A percentile compares a stretch with the other conserved stretches of the same genome.
phyloP scores from a whole-genome alignment of 1,140 invertebrate species.

The Saccostrea glomerata region DNA sequence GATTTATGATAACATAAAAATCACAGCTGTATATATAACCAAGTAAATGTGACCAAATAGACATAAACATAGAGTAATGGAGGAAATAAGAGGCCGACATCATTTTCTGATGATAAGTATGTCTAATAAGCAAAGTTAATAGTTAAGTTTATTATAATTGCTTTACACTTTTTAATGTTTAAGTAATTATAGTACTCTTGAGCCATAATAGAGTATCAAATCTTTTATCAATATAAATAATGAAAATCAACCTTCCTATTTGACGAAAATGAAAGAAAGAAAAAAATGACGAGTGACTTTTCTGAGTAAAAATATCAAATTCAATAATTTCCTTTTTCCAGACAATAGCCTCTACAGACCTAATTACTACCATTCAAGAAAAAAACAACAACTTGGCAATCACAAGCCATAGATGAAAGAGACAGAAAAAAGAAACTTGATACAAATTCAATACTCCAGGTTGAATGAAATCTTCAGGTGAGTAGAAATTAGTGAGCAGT shows the following conservation, averaged over 20 bases:
- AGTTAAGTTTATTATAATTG: too few relatives aligned
- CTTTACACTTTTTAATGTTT: too few relatives aligned
- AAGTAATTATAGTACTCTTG: too few relatives aligned
- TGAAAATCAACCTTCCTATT: background rate
- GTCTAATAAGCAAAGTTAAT: too few relatives aligned
- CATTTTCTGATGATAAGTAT: too few relatives aligned
- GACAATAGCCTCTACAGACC: background rate
- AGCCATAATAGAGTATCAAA: too few relatives aligned
- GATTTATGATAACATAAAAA: too few relatives aligned
- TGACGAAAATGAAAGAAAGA: background rate
- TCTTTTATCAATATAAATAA: too few relatives aligned
- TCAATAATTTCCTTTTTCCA: background rate
- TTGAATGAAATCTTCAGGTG: constrained; percentile 10
- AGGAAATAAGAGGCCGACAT: too few relatives aligned
- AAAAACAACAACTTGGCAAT: background rate
- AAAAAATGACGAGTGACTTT: background rate
- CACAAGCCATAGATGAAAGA: background rate
- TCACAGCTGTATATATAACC: too few relatives aligned
- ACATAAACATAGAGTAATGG: too few relatives aligned
- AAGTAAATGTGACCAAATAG: too few relatives aligned
- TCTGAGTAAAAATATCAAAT: background rate
- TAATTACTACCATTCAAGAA: background rate
- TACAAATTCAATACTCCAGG: background rate
- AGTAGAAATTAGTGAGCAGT: background rate
- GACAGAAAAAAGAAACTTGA: background rate